These are phyloP conservation scores for Amphiduros pacificus DNA, from an alignment of 2,888 invertebrate genomes.

Conservation along the genomic window DNA sequence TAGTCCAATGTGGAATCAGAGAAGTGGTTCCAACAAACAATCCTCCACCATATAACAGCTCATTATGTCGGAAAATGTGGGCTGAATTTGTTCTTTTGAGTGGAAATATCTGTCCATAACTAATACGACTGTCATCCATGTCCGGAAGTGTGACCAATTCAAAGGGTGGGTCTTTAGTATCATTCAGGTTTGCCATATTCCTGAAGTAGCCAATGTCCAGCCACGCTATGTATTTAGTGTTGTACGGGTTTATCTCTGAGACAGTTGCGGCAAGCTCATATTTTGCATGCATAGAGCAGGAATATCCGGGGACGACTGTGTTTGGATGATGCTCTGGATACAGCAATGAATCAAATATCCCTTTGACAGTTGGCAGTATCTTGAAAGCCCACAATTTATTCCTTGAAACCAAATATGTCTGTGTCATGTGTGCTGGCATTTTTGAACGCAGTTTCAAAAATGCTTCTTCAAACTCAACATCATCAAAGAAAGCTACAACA, in stretches of 20 bases:
- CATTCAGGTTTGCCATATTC: slow-evolving; percentile 20
- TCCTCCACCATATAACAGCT: slow-evolving; percentile 46
- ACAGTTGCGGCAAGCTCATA: slow-evolving; percentile 44
- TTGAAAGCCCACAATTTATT: slow-evolving; percentile 39
- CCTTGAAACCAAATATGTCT: slow-evolving; percentile 30
- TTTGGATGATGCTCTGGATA: slow-evolving; percentile 46
- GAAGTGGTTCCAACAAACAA: slow-evolving; percentile 37
- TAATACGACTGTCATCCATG: slow-evolving; percentile 4
- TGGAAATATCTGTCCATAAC: background rate
- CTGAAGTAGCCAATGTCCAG: slow-evolving; percentile 50
- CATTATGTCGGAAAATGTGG: slow-evolving; percentile 35
- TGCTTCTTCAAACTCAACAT: slow-evolving; percentile 27
- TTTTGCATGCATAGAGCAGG: slow-evolving; percentile 51
- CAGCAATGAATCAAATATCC: slow-evolving; percentile 36
- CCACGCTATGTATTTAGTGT: slow-evolving; percentile 46
- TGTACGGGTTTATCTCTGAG: slow-evolving; percentile 34
- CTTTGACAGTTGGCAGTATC: slow-evolving; percentile 32
- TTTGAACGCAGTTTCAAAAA: slow-evolving; percentile 32
- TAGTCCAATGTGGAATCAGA: slow-evolving; percentile 35
- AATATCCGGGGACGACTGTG: slow-evolving; percentile 44
- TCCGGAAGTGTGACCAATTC: slow-evolving; percentile 15
- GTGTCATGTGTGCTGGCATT: slow-evolving; percentile 32
- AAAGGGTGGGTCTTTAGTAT: background rate
- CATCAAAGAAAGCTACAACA: slow-evolving; percentile 41
- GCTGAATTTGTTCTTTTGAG: slow-evolving; percentile 13